A percentile compares a stretch with the other conserved stretches of the same genome.
Conservation (phyloP, 2,888 invertebrate genomes). For the Chrysopilus asiliformis region DNA sequence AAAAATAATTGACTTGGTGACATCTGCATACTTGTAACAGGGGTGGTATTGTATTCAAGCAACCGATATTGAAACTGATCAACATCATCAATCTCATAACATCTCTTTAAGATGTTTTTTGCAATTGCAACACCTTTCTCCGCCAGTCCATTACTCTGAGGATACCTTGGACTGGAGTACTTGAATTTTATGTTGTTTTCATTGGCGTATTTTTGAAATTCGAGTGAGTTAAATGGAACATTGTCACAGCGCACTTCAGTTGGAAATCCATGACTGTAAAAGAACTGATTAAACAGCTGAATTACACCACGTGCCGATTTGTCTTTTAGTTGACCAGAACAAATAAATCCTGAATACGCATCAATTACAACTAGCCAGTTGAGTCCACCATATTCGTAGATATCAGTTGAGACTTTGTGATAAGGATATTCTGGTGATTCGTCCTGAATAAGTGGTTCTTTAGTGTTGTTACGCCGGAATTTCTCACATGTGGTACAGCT, state of each 20-base stretch:
- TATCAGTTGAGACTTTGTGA: conserved; percentile 13
- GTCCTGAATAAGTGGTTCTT: conserved; percentile 15
- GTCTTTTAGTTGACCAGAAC: neutral
- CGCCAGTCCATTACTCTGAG: conserved; percentile 11
- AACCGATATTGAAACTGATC: conserved; percentile 13
- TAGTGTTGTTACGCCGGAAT: conserved; percentile 13
- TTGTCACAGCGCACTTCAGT: conserved; percentile 16
- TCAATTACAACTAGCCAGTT: conserved; percentile 9
- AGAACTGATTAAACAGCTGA: conserved; percentile 3
- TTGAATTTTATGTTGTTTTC: conserved; percentile 8
- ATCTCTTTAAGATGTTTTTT: conserved; percentile 15
- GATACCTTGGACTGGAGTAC: conserved; percentile 13
- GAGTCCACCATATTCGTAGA: conserved; percentile 8
- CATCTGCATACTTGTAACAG: conserved; percentile 12
- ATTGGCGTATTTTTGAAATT: conserved; percentile 8
- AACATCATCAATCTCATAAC: conserved; percentile 10
- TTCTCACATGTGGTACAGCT: conserved; percentile 1
- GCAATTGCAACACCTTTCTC: conserved; percentile 15
- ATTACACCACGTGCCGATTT: conserved; percentile 8
- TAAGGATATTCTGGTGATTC: conserved; percentile 14
- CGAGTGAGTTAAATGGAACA: conserved; percentile 9
- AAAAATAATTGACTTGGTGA: conserved; percentile 12
- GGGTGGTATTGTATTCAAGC: conserved; percentile 16
- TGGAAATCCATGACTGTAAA: conserved; percentile 18
- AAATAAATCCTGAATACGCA: conserved; percentile 10